Evolutionary conservation across 2,888 invertebrate species (phyloP), one percentile per base, ranked within the genome.

Genomic region (Carpatolechia fugitivella): DNA sequence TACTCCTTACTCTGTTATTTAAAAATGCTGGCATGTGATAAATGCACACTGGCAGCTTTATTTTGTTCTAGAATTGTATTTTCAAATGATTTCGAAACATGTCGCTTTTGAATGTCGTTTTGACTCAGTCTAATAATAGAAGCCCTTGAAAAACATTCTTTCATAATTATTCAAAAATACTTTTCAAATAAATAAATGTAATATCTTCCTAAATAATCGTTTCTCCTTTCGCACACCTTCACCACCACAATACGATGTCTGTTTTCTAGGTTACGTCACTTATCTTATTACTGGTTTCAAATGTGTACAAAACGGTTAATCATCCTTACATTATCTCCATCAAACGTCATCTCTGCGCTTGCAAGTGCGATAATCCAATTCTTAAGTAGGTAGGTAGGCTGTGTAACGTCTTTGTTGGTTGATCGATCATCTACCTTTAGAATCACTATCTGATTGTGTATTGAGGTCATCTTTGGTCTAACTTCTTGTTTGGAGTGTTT

Each of bases 321-420:
- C 40, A 41, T 51, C 13, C 13, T 38, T 30, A 24, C 51, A 36
- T 51, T 36, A 41, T 30, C 51, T 41, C 13, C 38, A 18, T 40
- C 20, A 52, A 20, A 31, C 48, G 18, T 48, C 35, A 35, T 20
- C 48, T 48, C 3, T 24, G 24, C 24, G 24, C 24, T 44, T 18
- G 8, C 30, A 47, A n/a, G 14, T 48, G 48, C 48, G 35, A 48
- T 52, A 62, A 61, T 67, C 61, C 60, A 68, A 64, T 68, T 69
- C 55, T 64, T 55, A 71, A 65, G 24, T 4, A 24, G 3, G 24
- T 4, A 24, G 3, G 64, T 68, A 62, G 70, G 64, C 67, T 66
- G 72, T 64, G 60, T 69, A 69, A 66, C 61, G 65, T 71, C 70
- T 64, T 68, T 64, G 76, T 74, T 77, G 78, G 76, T 74, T 77